phyloP scores from a whole-genome alignment of 2,797 vertebrate genomes.

The Takifugu ocellatus region DNA sequence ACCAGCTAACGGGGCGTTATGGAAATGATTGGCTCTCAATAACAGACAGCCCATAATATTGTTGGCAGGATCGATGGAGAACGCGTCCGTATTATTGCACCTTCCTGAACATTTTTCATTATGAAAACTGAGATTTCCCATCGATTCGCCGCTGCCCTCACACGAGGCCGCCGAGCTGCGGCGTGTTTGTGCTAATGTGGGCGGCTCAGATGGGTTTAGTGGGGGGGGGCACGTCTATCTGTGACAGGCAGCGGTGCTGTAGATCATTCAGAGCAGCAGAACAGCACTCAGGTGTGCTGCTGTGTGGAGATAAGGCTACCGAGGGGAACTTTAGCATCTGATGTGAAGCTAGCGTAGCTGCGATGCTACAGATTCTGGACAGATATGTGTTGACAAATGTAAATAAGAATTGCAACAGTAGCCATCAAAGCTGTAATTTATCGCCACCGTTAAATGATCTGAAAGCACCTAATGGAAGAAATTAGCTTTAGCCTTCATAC shows the following conservation, averaged over 20 bases:
- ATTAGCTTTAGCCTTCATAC: no score
- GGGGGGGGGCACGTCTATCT: conserved; percentile 50
- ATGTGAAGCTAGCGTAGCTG: conserved; percentile 26
- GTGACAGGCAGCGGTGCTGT: conserved; percentile 66
- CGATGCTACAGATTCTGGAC: conserved; percentile 6
- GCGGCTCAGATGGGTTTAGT: conserved; percentile 46
- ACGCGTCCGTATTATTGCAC: conserved; percentile 46
- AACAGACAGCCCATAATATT: conserved; percentile 41
- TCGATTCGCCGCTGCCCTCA: conserved; percentile 41
- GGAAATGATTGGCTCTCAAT: conserved; percentile 47
- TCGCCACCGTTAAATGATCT: no score
- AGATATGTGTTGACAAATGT: neutral
- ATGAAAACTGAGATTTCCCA: conserved; percentile 47
- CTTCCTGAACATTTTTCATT: conserved; percentile 53
- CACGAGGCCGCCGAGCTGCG: conserved; percentile 35
- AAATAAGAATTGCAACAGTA: conserved; percentile 3
- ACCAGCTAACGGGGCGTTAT: conserved; percentile 13
- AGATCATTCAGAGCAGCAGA: conserved; percentile 52
- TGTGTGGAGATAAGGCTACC: conserved; percentile 32
- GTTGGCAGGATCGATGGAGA: conserved; percentile 49
- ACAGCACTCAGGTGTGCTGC: conserved; percentile 56
- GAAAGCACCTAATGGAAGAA: no score
- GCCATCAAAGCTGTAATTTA: no score
- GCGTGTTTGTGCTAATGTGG: conserved; percentile 35
- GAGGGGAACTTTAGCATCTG: conserved; percentile 57